phyloP scores from a whole-genome alignment of 2,888 invertebrate genomes.

The Cataglyphis albicans region DNA sequence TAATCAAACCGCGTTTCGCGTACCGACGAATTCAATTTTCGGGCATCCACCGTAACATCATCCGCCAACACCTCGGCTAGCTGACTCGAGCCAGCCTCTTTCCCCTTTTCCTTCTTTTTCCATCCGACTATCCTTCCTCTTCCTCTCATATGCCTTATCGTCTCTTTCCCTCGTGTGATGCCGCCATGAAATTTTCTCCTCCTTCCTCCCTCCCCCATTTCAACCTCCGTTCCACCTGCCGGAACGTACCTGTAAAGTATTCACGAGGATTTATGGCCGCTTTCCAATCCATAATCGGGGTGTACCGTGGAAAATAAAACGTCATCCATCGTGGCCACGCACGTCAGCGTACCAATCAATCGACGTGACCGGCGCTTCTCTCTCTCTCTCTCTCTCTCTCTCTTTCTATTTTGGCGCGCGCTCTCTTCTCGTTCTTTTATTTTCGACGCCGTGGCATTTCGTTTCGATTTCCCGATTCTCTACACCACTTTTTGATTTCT shows the following conservation, averaged over 20 bases:
- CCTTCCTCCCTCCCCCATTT: background rate
- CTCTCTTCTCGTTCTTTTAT: slow-evolving; percentile 32
- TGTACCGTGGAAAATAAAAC: slow-evolving; percentile 61
- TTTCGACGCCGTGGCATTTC: slow-evolving; percentile 39
- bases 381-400: background rate
- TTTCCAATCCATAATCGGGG: slow-evolving; percentile 67
- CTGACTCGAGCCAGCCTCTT: slow-evolving; percentile 25
- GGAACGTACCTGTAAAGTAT: slow-evolving; percentile 65
- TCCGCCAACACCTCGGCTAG: slow-evolving; percentile 43
- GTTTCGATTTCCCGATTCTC: slow-evolving; percentile 22
- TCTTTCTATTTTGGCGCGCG: background rate
- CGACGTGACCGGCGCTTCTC: slow-evolving; percentile 19
- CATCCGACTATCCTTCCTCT: background rate
- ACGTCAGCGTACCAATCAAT: slow-evolving; percentile 60
- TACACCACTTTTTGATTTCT: background rate
- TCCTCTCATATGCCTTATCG: background rate
- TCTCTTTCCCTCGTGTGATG: slow-evolving; percentile 23
- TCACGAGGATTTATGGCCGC: slow-evolving; percentile 65
- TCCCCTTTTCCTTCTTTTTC: slow-evolving; percentile 9
- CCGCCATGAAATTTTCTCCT: slow-evolving; percentile 60
- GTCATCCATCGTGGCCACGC: slow-evolving; percentile 49
- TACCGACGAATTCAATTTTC: slow-evolving; percentile 69
- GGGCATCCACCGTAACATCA: slow-evolving; percentile 49
- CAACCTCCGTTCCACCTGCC: slow-evolving; percentile 22
- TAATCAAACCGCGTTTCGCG: slow-evolving; percentile 66